Evolutionary conservation across 2,113 vertebrate genomes (phyloP).

Genomic region (Tragelaphus strepsiceros): DNA sequence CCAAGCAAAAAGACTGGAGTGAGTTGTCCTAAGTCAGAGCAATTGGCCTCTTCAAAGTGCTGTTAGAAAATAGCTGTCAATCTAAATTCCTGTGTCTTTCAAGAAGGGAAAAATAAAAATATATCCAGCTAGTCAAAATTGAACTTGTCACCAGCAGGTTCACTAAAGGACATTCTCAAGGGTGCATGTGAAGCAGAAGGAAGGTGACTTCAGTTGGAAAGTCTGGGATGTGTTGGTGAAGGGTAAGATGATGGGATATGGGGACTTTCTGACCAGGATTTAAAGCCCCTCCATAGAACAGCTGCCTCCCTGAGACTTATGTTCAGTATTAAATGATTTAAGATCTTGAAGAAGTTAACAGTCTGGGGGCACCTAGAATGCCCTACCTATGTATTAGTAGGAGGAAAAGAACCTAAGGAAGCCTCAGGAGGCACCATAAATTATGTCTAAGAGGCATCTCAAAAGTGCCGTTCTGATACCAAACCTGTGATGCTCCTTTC

Average conservation of each 20-base stretch:
- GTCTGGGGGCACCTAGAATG: background rate
- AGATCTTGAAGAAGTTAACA: no score
- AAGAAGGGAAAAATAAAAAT: background rate
- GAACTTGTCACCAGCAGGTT: background rate
- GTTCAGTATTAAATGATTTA: background rate
- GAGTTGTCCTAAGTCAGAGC: background rate
- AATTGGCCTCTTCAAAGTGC: background rate
- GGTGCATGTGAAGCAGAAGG: fast-evolving
- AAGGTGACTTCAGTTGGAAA: no score
- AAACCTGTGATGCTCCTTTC: background rate
- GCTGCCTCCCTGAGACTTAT: fast-evolving
- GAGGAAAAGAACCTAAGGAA: background rate
- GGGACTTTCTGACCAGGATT: background rate
- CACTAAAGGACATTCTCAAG: background rate
- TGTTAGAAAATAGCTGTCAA: background rate
- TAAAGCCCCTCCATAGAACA: fast-evolving
- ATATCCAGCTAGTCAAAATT: background rate
- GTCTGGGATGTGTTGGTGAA: no score
- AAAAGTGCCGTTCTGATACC: background rate
- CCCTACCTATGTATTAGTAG: background rate
- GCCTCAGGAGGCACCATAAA: fast-evolving
- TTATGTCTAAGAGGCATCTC: no score
- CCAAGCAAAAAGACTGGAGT: background rate
- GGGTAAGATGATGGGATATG: fast-evolving
- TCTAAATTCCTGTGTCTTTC: background rate